A percentile compares a stretch with the other conserved stretches of the same genome.
These are phyloP conservation scores for Lasioglossum malachurum DNA, from an alignment of 2,888 invertebrate genomes.

Conservation along the genomic window DNA sequence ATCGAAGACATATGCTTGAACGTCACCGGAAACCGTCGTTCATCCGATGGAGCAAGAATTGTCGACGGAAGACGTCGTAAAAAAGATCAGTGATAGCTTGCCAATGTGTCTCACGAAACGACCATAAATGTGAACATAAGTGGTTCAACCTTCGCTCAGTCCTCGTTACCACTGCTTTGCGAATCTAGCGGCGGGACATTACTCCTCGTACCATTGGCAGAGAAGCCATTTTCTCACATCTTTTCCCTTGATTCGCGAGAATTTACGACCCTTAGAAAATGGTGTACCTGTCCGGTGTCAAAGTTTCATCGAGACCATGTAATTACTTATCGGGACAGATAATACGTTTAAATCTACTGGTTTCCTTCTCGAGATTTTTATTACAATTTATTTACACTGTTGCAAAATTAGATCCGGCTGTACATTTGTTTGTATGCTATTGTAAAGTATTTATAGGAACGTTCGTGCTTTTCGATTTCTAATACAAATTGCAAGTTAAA, in stretches of 20 bases:
- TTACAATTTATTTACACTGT: background rate
- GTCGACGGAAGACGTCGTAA: conserved; percentile 21
- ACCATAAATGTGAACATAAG: conserved; percentile 57
- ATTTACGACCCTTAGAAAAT: background rate
- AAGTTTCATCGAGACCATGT: conserved; percentile 8
- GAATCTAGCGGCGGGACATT: conserved; percentile 44
- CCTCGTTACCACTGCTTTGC: conserved; percentile 50
- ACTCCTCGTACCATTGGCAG: conserved; percentile 25
- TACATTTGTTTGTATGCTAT: background rate
- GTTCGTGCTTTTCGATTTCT: background rate
- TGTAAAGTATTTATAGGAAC: background rate
- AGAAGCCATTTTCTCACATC: conserved; percentile 39
- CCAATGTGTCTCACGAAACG: conserved; percentile 40
- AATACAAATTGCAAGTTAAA: too few relatives aligned
- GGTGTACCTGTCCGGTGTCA: background rate
- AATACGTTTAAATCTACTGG: conserved; percentile 2
- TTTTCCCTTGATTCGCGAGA: conserved; percentile 16
- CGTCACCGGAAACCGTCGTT: background rate
- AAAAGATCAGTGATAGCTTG: conserved; percentile 42
- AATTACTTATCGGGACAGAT: conserved; percentile 2
- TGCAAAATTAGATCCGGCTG: background rate
- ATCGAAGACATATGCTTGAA: background rate
- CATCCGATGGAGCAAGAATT: background rate
- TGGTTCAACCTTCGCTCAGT: conserved; percentile 52
- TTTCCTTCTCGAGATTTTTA: background rate